These are phyloP conservation scores for Galbula dea DNA, from an alignment of 2,113 vertebrate species.

Conservation along the genomic window DNA sequence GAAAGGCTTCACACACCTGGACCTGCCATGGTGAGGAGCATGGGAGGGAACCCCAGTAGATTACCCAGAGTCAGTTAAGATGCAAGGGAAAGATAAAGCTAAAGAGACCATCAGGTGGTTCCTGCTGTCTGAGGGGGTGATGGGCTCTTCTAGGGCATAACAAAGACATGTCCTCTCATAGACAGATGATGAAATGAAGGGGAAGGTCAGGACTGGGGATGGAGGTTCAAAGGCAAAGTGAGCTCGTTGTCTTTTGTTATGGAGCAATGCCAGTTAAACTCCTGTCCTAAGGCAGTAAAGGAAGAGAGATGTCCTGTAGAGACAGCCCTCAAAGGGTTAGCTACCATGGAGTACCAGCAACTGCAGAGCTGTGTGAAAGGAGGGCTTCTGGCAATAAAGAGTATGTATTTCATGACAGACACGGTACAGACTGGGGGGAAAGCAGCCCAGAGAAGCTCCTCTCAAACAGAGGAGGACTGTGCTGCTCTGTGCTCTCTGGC, in stretches of 20 bases:
- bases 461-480: neutral
- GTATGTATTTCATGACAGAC: neutral
- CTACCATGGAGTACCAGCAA: neutral
- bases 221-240: neutral
- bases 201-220: neutral
- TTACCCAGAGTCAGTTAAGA: slow-evolving; percentile 46
- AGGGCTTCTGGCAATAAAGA: neutral
- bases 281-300: neutral
- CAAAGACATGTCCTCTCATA: neutral
- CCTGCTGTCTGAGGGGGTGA: neutral
- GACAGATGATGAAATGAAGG: neutral
- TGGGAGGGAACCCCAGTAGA: neutral
- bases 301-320: neutral
- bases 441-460: neutral
- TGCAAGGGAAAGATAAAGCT: slow-evolving; percentile 47
- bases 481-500: accelerated
- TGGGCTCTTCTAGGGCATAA: neutral
- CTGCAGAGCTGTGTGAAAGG: neutral
- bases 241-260: neutral
- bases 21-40: neutral
- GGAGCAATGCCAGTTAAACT: neutral
- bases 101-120: neutral
- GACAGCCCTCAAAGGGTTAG: neutral
- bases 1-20: slow-evolving; percentile 26
- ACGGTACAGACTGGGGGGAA: neutral